Base-by-base conservation (phyloP, 2,113 vertebrate genomes). In the Diadophis punctatus region DNA sequence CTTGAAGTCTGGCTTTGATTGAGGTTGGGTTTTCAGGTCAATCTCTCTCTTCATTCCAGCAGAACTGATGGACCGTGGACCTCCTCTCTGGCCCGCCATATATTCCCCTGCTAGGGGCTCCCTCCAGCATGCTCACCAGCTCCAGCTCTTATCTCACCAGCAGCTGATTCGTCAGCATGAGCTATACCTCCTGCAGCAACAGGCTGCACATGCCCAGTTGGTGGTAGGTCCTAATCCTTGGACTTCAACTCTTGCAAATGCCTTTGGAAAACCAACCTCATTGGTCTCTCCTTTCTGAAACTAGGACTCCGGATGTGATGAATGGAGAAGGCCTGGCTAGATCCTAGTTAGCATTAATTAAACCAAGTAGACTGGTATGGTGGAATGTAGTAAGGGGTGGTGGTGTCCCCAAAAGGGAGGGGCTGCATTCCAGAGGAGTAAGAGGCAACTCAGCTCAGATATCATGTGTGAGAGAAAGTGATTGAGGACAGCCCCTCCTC, bases 131-230 rank as follows among this genome's bases (percentile, higher is more conserved):
- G 99, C 99, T 0, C 99, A 99, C 96, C 99, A 99, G 97, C 98
- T 99, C 58, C 99, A 99, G 97, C 98, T 99, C 16, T 98, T 99
- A 91, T 99, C 99, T 6, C 99, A 99, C 95, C 99, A 99, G 96
- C 99, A 99, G 96, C 98, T 99, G 95, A 97, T 99, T 46, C 97
- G 99, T 39, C 99, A 99, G 96, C 99, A 99, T 0, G 99, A 99
- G 96, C 95, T 99, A 3, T 98, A 99, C 95, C 98, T 99, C 98
- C 98, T 99, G 95, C 99, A 99, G 97, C 99, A 99, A 97, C 99
- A 99, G 95, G 98, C 99, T 0, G 99, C 98, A 1, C 99, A 99
- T 11, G 99, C 99, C 55, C 98, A 98, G 96, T 97, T 98, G 3
- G 98, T 98, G 98, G 98, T 98, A 96, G 0, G 96, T 96, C 88